These are phyloP conservation scores for Anguilla megastoma DNA, from an alignment of 2,797 vertebrate species.

Conservation along the genomic window DNA sequence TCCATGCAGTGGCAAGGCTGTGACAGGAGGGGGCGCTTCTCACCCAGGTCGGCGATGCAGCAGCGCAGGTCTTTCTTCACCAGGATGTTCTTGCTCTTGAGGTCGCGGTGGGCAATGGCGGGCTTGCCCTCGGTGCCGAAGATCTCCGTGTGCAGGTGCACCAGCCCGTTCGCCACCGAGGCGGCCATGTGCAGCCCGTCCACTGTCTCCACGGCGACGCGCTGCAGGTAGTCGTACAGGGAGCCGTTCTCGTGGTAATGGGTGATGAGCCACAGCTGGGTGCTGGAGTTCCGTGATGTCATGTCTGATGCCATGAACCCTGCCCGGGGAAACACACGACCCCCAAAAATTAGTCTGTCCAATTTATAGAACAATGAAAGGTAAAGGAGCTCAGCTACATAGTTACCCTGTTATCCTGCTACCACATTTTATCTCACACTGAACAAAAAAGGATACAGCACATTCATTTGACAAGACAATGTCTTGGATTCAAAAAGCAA, in stretches of 20 bases:
- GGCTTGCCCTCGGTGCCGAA: conserved; percentile 81
- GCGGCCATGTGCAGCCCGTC: conserved; percentile 79
- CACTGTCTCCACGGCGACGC: conserved; percentile 73
- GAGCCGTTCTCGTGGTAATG: conserved; percentile 83
- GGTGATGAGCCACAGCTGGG: conserved; percentile 83
- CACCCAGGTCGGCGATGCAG: conserved; percentile 81
- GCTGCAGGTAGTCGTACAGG: conserved; percentile 81
- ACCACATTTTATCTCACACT: not conserved
- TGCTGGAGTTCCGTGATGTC: conserved; percentile 83
- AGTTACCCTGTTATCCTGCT: not conserved
- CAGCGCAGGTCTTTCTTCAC: conserved; percentile 80
- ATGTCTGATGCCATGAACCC: conserved; percentile 84
- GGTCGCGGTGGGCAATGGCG: conserved; percentile 79
- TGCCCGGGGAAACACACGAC: conserved; percentile 39
- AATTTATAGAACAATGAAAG: not conserved
- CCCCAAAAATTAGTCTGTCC: not conserved
- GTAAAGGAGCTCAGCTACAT: not conserved
- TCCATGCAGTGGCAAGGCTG: not conserved
- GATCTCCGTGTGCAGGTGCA: conserved; percentile 81
- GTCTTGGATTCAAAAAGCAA: not conserved
- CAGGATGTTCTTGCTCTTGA: conserved; percentile 83
- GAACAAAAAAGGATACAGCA: not conserved
- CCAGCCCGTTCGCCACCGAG: conserved; percentile 73
- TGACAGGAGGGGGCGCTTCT: conserved; percentile 28
- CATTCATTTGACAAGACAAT: not conserved